Evolutionary conservation across 2,888 invertebrate genomes (phyloP).

Genomic region (Chironomus riparius): DNA sequence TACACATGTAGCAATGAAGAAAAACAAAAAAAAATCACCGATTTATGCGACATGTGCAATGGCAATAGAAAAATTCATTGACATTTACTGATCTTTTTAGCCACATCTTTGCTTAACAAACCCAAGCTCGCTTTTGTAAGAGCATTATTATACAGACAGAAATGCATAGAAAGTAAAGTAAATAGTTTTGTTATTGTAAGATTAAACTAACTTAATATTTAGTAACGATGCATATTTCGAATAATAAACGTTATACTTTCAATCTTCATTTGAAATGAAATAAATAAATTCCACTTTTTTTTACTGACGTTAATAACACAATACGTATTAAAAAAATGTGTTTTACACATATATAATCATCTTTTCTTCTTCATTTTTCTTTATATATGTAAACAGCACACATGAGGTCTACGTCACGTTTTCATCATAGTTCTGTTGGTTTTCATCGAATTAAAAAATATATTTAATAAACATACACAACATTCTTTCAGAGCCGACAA

Average conservation of each 20-base stretch:
- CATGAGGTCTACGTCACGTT: constrained; percentile 5
- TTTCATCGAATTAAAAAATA: background rate
- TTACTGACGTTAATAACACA: background rate
- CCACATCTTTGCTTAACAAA: background rate
- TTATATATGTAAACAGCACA: background rate
- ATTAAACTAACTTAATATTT: background rate
- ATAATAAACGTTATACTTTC: background rate
- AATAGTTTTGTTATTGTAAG: background rate
- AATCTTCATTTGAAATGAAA: background rate
- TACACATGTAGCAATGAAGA: too few relatives aligned
- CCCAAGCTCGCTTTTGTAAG: background rate
- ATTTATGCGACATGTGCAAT: background rate
- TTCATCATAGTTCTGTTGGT: background rate
- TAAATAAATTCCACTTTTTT: background rate
- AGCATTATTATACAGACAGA: background rate
- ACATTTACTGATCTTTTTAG: background rate
- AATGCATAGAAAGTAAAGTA: background rate
- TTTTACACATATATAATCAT: background rate
- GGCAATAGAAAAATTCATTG: background rate
- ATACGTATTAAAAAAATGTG: constrained; percentile 2
- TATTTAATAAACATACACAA: background rate
- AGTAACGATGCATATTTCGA: background rate
- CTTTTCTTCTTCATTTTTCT: background rate
- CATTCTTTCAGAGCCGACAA: background rate
- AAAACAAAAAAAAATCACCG: too few relatives aligned